A percentile compares a stretch with the other conserved stretches of the same genome.
Conservation (phyloP, 2,888 invertebrate species). For the Lasius fuliginosus region DNA sequence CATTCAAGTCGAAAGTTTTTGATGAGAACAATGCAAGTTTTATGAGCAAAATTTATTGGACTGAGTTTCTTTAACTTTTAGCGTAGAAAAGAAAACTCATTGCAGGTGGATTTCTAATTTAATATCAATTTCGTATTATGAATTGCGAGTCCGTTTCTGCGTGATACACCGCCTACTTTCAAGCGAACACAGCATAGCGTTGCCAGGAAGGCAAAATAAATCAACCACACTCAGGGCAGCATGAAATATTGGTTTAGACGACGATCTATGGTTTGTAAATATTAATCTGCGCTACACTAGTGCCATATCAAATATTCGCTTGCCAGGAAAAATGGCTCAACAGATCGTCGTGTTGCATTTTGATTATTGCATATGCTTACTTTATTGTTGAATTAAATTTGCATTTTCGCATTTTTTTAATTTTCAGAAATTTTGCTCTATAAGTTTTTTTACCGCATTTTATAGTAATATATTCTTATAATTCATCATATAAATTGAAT, state of each 20-base stretch:
- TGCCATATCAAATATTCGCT: slow-evolving; percentile 64
- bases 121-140: slow-evolving; percentile 67
- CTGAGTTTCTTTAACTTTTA: slow-evolving; percentile 56
- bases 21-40: slow-evolving; percentile 25
- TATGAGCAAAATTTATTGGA: slow-evolving; percentile 64
- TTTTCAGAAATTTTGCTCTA: not conserved
- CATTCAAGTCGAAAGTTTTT: slow-evolving; percentile 12
- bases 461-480: not conserved
- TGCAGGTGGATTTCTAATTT: slow-evolving; percentile 56
- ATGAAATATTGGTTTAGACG: slow-evolving; percentile 46
- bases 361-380: not conserved
- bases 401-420: slow-evolving; percentile 12
- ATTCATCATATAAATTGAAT: not conserved
- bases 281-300: slow-evolving; percentile 36
- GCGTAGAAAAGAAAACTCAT: not conserved
- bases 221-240: slow-evolving; percentile 42
- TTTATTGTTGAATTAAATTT: slow-evolving; percentile 14
- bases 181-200: not conserved
- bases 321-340: slow-evolving; percentile 23
- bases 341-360: slow-evolving; percentile 5
- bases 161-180: slow-evolving; percentile 46
- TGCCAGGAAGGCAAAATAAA: slow-evolving; percentile 61
- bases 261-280: slow-evolving; percentile 59
- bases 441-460: not conserved
- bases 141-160: slow-evolving; percentile 27